Base-by-base conservation (phyloP, 2,888 invertebrate species). In the Drosophila lacicola region DNA sequence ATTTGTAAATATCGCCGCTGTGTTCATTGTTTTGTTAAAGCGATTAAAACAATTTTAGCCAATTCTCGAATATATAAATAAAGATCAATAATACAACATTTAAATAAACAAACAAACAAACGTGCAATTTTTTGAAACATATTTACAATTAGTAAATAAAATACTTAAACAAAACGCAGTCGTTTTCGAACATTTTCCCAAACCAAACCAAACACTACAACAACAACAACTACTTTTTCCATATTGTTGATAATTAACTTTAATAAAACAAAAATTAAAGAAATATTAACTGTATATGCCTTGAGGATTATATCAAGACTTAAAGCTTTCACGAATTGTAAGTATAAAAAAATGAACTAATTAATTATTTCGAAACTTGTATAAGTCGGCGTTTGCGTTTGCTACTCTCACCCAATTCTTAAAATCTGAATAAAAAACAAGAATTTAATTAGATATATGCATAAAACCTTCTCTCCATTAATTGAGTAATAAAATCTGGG, bases 1-100 rank as follows among this genome's bases (percentile, higher is more conserved):
- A 50, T 42, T 39, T 49, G 42, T 33, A 49, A 39, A 70, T 53
- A 71, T 46, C 67, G 57, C 60, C 67, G 60, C 51, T 53, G 79
- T 80, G 77, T 81, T 80, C 79, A 76, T 65, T 66, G 76, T 72
- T 70, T 69, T 61, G 55, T 49, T 46, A 56, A 42, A 39, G 47
- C 60, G 21, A 55, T 62, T 46, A 60, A 67, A 69, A 51, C 64
- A 70, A 41, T 51, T 66, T 54, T 44, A 34, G 55, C 61, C 42
- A 63, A 74, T 68, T 67, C 41, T 61, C 58, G 34, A 46, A 51
- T 50, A 50, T 54, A 41, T 42, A 37, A 61, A 64, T 41, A 46
- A 71, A 62, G 44, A 68, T 57, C 50, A n/a, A 33, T 37, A 47
- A 37, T 45, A 57, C 37, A 62, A 51, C 51, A 37, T 34, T 11